A percentile compares a stretch with the other conserved stretches of the same genome.
These are phyloP conservation scores for Selene dorsalis DNA, from an alignment of 2,797 vertebrate genomes.

Conservation along the genomic window DNA sequence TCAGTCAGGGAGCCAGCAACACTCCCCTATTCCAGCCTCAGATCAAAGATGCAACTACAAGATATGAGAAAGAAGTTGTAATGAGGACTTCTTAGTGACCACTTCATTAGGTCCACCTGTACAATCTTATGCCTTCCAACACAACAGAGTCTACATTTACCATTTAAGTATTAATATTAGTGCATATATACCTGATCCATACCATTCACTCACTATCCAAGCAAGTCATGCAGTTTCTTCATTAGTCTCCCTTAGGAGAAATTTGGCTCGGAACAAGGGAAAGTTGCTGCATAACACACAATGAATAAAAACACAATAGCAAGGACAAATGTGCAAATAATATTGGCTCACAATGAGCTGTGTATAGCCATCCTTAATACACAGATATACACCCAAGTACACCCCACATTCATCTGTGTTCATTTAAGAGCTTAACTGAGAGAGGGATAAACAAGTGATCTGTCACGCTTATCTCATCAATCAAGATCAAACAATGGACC, in stretches of 20 bases:
- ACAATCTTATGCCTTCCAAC: not conserved
- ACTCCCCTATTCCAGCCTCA: not conserved
- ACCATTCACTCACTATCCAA: not conserved
- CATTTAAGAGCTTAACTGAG: no score
- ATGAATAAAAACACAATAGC: no score
- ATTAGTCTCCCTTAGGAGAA: no score
- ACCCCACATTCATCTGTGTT: no score
- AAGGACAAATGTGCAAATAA: no score
- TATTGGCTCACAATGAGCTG: no score
- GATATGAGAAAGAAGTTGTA: not conserved
- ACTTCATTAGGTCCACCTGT: not conserved
- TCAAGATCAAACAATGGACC: conserved; percentile 41
- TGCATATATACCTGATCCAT: not conserved
- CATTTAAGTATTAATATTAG: no score
- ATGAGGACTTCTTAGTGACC: not conserved
- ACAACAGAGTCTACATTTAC: not conserved
- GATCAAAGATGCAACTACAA: not conserved
- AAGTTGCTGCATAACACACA: no score
- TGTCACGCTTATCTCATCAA: conserved; percentile 37
- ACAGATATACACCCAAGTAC: no score
- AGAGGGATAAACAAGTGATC: no score
- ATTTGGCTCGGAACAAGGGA: no score
- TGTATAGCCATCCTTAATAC: no score
- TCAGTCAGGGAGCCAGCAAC: not conserved
- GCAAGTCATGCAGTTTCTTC: not conserved